Base-by-base conservation (phyloP, 2,113 vertebrate genomes). In the Pollimyrus isidori region DNA sequence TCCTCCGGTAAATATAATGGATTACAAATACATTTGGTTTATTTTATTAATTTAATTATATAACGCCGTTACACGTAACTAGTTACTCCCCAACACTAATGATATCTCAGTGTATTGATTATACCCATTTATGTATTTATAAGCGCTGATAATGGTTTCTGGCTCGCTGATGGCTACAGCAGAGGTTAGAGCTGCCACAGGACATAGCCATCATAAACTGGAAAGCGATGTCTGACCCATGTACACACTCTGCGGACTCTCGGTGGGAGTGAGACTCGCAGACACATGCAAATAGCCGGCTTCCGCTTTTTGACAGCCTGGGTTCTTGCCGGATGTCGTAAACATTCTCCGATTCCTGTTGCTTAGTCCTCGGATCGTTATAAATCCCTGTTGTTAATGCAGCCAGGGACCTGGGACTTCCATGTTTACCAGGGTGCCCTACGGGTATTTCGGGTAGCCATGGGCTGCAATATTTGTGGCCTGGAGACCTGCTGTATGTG, bases 241-340 rank as follows among this genome's bases (percentile, higher is more conserved):
- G 50, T 35, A 35, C 26, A 11, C n/a, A 35, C 49, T 21, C 26
- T 35, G 48, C n/a, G 39, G 49, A 86, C 5, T 86, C 85, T 9
- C 3, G 17, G 4, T 48, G 17, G 45, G 19, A 30, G 49, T 35
- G 85, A 52, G 15, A n/a, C 17, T 35, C 30, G 50, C 46, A 87
- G 85, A 87, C 85, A 35, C 85, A 56, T 56, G 49, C 49, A 87
- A 53, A 87, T 87, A 86, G 45, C 48, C n/a, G n/a, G 50, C 84
- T 86, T 52, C 13, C n/a, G 4, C 48, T 35, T 87, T 84, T 21
- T 87, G 83, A 48, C 85, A 87, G 50, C 35, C 30, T 30, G 50
- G n/a, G 50, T 84, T 42, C 13, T 39, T 13, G 11, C 30, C 39
- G 80, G 39, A 5, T 35, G 35, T 80, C 26, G 30, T 15, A 80